Evolutionary conservation across 2,113 vertebrate genomes (phyloP), one percentile per base, ranked within the genome.

Genomic region (Pardalotus punctatus): DNA sequence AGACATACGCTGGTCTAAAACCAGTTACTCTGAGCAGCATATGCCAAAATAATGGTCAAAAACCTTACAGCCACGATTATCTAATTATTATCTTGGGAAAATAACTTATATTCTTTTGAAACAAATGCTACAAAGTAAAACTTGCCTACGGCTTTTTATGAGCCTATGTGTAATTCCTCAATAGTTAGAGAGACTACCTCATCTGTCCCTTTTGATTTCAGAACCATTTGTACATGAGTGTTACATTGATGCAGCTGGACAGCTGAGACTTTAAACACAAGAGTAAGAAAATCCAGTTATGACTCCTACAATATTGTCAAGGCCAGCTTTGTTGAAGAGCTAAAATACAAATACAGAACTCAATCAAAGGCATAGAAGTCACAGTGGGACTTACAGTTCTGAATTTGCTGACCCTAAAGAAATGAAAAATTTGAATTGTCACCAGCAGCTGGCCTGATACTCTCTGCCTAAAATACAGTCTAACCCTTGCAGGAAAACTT

Each of bases 1-100:
- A 88, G 60, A 81, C 31, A 71, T 33, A 45, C 2, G 22, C 27
- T 90, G 20, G 54, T 80, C 50, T 87, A 61, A 80, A 77, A 24
- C 19, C 35, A 78, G 54, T 65, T 64, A 86, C 33, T 20, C 35
- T 15, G 13, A 50, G 54, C 18, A 76, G 51, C 31, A 33, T 23
- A 67, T 28, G 60, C 71, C 91, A 96, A 94, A 92, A 94, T 57
- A 90, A 83, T 29, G 71, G 85, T 87, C 47, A 74, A 86, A 96
- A 94, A 70, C 10, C 79, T 81, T 80, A 88, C 15, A 95, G 67
- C 76, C 90, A 78, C 0, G 3, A 95, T 88, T 91, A 94, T 57
- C 76, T 83, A 83, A 90, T 81, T 96, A 93, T 45, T 54, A 71
- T n/a, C 76, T 76, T 8, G 12, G 64, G 40, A 92, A 94, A 93